Percentiles rank a stretch among this genome's conserved stretches.
phyloP scores from a whole-genome alignment of 2,113 vertebrate genomes.

The Oryzias curvinotus region DNA sequence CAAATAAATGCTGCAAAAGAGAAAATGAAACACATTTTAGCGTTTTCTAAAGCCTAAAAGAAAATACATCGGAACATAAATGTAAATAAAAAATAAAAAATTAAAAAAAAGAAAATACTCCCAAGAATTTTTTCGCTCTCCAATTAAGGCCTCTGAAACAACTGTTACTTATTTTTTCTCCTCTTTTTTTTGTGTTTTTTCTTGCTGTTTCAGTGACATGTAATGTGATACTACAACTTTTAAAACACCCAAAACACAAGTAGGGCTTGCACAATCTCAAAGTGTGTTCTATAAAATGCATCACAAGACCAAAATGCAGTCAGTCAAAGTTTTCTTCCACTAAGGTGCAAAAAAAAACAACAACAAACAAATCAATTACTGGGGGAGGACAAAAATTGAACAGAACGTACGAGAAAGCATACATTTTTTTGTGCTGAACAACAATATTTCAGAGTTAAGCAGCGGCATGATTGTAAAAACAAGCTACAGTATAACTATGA shows the following conservation, averaged over 20 bases:
- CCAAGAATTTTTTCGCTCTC: conserved; percentile 44
- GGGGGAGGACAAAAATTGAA: conserved; percentile 33
- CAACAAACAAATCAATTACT: conserved; percentile 56
- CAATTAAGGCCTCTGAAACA: conserved; percentile 73
- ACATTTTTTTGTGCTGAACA: conserved; percentile 75
- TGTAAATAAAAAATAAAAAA: conserved; percentile 42
- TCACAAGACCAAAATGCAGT: conserved; percentile 86
- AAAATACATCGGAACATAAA: conserved; percentile 45
- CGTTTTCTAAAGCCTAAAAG: conserved; percentile 69
- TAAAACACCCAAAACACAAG: conserved; percentile 89
- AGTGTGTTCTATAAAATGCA: conserved; percentile 90
- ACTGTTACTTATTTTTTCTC: conserved; percentile 34
- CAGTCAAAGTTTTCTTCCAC: conserved; percentile 80
- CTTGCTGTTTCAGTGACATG: conserved; percentile 69
- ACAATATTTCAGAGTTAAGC: conserved; percentile 76
- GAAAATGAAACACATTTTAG: conserved; percentile 63
- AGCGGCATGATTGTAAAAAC: conserved; percentile 77
- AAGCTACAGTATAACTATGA: conserved; percentile 79
- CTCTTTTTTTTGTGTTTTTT: conserved; percentile 30
- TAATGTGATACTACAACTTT: conserved; percentile 74
- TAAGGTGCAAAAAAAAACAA: conserved; percentile 74
- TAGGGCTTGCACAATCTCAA: conserved; percentile 86
- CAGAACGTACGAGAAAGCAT: conserved; percentile 67
- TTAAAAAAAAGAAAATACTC: conserved; percentile 47
- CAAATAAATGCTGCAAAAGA: conserved; percentile 66